phyloP scores from a whole-genome alignment of 2,113 vertebrate species.

The Pristiophorus japonicus region DNA sequence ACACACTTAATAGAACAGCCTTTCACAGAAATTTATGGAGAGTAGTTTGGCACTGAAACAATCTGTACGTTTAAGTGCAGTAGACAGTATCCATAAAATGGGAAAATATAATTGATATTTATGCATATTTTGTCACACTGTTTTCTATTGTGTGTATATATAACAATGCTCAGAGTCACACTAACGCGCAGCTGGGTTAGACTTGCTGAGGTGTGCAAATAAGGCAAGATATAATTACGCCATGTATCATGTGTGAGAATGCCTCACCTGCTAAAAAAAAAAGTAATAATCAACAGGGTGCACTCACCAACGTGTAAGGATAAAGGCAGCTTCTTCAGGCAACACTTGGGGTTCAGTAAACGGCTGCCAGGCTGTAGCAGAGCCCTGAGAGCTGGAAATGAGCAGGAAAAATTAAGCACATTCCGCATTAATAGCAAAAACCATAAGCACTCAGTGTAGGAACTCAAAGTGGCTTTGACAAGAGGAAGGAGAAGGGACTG shows the following conservation, averaged over 20 bases:
- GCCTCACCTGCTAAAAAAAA: neutral
- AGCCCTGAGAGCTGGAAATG: no score
- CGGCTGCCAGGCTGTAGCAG: neutral
- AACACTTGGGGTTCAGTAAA: neutral
- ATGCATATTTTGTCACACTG: neutral
- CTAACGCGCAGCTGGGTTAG: slow-evolving; percentile 3
- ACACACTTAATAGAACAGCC: neutral
- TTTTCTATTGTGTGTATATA: slow-evolving; percentile 5
- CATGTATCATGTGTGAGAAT: neutral
- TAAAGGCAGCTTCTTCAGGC: neutral
- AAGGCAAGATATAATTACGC: neutral
- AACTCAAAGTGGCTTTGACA: neutral
- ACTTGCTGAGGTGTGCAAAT: neutral
- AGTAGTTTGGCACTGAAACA: neutral
- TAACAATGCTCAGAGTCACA: neutral
- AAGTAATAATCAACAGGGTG: slow-evolving; percentile 2
- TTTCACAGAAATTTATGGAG: neutral
- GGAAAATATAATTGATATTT: slow-evolving; percentile 30
- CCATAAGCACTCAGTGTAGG: neutral
- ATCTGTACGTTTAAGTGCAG: neutral
- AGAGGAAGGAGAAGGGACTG: neutral
- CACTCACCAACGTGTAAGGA: neutral
- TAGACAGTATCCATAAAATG: neutral
- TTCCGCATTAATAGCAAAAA: neutral
- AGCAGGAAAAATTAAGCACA: slow-evolving; percentile 1